Conservation (phyloP, 1,140 invertebrate genomes). For the Halesus radiatus region DNA sequence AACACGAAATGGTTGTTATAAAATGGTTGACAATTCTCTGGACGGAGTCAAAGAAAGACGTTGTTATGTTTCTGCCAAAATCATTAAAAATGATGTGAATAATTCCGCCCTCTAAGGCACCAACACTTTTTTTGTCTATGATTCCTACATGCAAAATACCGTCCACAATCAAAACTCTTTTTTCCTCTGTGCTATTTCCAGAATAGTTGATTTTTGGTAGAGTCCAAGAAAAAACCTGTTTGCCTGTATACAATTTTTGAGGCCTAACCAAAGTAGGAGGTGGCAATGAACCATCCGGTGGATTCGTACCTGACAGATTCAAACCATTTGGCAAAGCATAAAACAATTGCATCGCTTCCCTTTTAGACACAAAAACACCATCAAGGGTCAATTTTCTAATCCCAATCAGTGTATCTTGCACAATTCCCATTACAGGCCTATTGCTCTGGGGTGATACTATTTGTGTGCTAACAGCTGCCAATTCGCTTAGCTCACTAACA, state of each 20-base stretch:
- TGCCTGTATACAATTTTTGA: constrained; percentile 97
- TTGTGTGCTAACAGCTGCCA: constrained; percentile 95
- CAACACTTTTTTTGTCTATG: constrained; percentile 97
- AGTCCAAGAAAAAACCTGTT: constrained; percentile 98
- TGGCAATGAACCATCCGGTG: constrained; percentile 99
- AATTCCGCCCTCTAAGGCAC: constrained; percentile 95
- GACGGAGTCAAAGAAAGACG: constrained; percentile 98
- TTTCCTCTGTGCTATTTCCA: constrained; percentile 99
- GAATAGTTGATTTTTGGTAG: too few species aligned
- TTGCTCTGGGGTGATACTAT: constrained; percentile 99
- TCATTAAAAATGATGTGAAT: constrained; percentile 98
- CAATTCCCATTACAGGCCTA: constrained; percentile 99
- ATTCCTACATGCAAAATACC: constrained; percentile 98
- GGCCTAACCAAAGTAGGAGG: constrained; percentile 98
- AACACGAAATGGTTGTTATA: constrained; percentile 95
- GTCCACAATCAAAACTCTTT: constrained; percentile 98
- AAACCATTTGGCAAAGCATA: constrained; percentile 99
- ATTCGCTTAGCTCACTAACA: constrained; percentile 98
- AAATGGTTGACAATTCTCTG: constrained; percentile 99
- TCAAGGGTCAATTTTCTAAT: constrained; percentile 99
- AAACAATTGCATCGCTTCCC: constrained; percentile 98
- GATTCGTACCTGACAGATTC: too few species aligned
- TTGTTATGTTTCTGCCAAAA: constrained; percentile 95
- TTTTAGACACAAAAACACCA: constrained; percentile 97
- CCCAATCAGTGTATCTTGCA: constrained; percentile 98